Evolutionary conservation across 2,113 vertebrate genomes (phyloP).

Genomic region (Lepisosteus oculatus): DNA sequence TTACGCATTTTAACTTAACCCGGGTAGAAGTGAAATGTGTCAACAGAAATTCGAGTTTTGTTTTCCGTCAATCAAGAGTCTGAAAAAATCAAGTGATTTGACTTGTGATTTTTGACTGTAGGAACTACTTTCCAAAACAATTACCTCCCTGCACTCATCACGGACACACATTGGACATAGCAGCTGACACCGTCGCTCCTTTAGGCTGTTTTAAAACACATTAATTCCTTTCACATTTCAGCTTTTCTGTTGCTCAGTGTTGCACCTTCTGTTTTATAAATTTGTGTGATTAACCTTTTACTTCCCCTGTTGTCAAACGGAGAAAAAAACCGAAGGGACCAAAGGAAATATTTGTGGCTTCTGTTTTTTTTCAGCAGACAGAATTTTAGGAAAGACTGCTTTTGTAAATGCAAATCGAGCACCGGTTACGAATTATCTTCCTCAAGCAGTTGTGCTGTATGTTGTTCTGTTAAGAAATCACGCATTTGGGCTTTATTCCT

Average conservation of each 20-base stretch:
- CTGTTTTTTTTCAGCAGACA: too few relatives aligned
- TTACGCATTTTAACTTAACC: conserved; percentile 1
- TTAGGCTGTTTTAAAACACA: conserved; percentile 22
- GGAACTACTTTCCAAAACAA: conserved; percentile 21
- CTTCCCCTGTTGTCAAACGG: neutral
- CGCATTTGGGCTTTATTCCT: too few relatives aligned
- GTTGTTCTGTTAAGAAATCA: too few relatives aligned
- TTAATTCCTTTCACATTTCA: conserved; percentile 9
- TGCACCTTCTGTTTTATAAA: conserved; percentile 9
- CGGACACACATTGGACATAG: neutral
- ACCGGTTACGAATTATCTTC: too few relatives aligned
- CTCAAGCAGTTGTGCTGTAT: too few relatives aligned
- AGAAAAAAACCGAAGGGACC: too few relatives aligned
- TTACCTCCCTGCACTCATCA: conserved; percentile 6
- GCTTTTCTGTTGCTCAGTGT: neutral
- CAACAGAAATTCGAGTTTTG: conserved; percentile 29
- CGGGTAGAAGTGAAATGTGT: conserved; percentile 18
- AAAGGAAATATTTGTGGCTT: too few relatives aligned
- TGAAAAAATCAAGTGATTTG: conserved; percentile 24
- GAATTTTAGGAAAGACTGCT: too few relatives aligned
- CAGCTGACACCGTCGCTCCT: conserved; percentile 9
- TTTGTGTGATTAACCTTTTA: neutral
- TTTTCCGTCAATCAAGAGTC: conserved; percentile 31
- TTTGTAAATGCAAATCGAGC: too few relatives aligned
- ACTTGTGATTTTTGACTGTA: conserved; percentile 20